Evolutionary conservation across 2,113 vertebrate species (phyloP).

Genomic region (Talpa occidentalis): DNA sequence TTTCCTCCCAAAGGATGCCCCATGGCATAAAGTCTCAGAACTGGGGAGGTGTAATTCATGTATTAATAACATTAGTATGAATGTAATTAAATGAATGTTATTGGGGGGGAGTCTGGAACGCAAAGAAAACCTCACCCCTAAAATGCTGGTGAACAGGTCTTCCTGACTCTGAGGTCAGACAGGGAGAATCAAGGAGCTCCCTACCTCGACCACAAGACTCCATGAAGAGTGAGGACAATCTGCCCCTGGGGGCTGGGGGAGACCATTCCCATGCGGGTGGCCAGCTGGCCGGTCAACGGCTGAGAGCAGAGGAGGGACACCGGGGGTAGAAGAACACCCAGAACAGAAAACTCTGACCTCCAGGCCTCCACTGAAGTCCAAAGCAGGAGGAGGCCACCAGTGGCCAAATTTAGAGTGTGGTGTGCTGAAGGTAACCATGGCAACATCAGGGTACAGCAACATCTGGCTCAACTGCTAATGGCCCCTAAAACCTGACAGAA

Average conservation of each 20-base stretch:
- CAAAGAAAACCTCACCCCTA: background rate
- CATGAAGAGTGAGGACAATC: too few relatives aligned
- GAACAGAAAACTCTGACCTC: background rate
- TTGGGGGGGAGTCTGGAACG: background rate
- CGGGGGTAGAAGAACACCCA: background rate
- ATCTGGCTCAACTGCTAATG: background rate
- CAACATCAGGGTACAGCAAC: background rate
- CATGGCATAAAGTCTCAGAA: too few relatives aligned
- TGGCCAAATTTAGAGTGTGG: background rate
- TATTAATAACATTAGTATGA: too few relatives aligned
- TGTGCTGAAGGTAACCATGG: background rate
- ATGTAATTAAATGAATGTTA: too few relatives aligned
- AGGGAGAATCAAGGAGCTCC: background rate
- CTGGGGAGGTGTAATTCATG: too few relatives aligned
- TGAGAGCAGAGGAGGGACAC: background rate
- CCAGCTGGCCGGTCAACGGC: background rate
- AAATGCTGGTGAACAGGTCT: background rate
- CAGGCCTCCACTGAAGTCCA: background rate
- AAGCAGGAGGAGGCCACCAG: too few relatives aligned
- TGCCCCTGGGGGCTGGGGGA: too few relatives aligned
- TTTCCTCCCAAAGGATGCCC: too few relatives aligned
- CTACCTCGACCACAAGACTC: background rate
- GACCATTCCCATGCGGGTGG: background rate
- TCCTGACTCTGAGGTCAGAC: background rate
- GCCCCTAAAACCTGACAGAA: background rate